Evolutionary conservation across 2,888 invertebrate genomes (phyloP), one percentile per base, ranked within the genome.

Genomic region (Microplitis deprimator): DNA sequence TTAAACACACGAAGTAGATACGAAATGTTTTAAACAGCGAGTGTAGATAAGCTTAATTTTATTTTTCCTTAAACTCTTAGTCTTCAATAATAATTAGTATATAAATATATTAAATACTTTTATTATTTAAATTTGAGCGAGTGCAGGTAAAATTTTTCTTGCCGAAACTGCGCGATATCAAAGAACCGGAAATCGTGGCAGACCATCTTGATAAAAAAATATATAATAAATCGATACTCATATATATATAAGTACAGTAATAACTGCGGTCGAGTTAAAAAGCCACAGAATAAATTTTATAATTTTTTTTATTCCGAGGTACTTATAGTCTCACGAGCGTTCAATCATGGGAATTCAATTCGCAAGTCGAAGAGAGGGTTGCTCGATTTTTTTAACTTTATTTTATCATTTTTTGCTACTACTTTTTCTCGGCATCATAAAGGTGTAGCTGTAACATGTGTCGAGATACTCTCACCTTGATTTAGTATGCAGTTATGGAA

Each of bases 261-360:
- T 69, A 40, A 50, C 17, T 69, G 69, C 17, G 41, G 59, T 50
- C 2, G 50, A 69, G 50, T 50, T 50, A 69, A 50, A 69, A 69
- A 69, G 50, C 70, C 60, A 59, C 10, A 50, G 29, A 67, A 60
- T 20, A 70, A 29, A 6, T 50, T 70, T 16, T 6, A 29, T 69
- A 50, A 41, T 60, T 29, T 60, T 60, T 38, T 17, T n/a, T 17
- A 41, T 41, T 50, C 7, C 13, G 20, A 60, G 20, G 20, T 29
- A 59, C 20, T 17, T 29, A 29, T 0, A 29, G 29, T 17, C 60
- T n/a, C 17, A 8, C 60, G 10, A 70, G 20, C 50, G 5, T 50
- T 20, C 20, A 70, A 70, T 70, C 59, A 60, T 70, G 70, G 29
- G 29, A 60, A 60, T 70, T 70, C 59, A 60, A 70, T 70, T 70